A percentile compares a stretch with the other conserved stretches of the same genome.
Evolutionary conservation across 2,797 vertebrate species (phyloP).

Genomic region (Pangasius krempfi): DNA sequence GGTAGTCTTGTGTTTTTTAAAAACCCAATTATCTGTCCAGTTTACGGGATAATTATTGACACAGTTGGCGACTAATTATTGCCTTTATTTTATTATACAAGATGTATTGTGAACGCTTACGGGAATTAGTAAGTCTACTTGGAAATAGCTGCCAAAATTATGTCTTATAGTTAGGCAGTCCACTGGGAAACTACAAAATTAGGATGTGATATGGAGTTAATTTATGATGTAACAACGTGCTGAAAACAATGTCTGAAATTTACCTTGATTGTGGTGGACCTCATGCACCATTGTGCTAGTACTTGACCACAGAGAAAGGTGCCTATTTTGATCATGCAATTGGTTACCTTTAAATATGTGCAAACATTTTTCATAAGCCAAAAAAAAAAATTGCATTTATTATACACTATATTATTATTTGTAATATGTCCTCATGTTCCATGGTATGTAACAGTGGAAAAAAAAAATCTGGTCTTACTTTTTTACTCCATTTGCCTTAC

Average conservation of each 20-base stretch:
- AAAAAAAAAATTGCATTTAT: background rate
- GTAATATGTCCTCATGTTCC: background rate
- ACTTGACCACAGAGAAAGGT: background rate
- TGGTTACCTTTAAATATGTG: background rate
- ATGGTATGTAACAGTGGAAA: background rate
- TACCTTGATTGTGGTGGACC: background rate
- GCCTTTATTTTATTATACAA: constrained; percentile 29
- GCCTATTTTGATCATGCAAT: background rate
- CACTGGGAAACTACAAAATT: background rate
- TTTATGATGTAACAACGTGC: background rate
- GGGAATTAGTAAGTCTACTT: background rate
- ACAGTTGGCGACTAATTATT: constrained; percentile 33
- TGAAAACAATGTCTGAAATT: background rate
- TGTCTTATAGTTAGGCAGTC: background rate
- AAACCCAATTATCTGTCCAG: constrained; percentile 40
- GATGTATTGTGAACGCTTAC: background rate
- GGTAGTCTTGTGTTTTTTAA: background rate
- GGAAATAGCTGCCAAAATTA: background rate
- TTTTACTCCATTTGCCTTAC: background rate
- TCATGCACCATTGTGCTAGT: background rate
- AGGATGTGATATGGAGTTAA: background rate
- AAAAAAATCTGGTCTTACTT: background rate
- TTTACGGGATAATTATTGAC: constrained; percentile 52
- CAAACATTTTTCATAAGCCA: background rate
- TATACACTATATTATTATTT: background rate